Base-by-base conservation (phyloP, 2,888 invertebrate genomes). In the Seira musarum region DNA sequence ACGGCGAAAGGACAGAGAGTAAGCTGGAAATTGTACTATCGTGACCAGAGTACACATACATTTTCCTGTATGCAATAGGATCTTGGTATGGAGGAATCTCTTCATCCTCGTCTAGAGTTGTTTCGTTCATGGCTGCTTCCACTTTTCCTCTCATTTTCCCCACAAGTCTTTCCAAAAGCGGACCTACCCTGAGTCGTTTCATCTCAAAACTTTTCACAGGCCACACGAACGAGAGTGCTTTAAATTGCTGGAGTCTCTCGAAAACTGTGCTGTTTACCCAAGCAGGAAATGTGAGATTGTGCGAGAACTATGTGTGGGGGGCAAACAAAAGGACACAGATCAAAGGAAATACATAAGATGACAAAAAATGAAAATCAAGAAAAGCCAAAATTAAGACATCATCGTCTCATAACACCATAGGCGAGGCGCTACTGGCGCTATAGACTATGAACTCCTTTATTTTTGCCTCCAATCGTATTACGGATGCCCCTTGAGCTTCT, bases 141-240 rank as follows among this genome's bases (percentile, higher is more conserved):
- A 73, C 73, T 73, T 73, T 73, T 2, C 65, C 73, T 53, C 35
- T 17, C 89, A 95, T 93, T 78, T 93, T 91, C 0, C 90, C 86
- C 0, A 93, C 88, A 67, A 96, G 92, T 85, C 93, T 92, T 85
- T 93, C 91, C 1, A 96, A 88, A n/a, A 96, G 89, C 0, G 94
- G 93, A 19, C 96, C 96, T 5, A 75, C 93, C 88, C 92, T 91
- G 24, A 95, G 90, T 85, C 92, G 91, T 88, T 93, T 93, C 91
- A 95, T 91, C 1, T 92, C 90, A 78, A 91, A 90, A 89, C 95
- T 89, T 87, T 92, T 91, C 1, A 91, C 89, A 0, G 94, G 30
- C 73, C 73, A 73, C 10, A 25, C 30, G n/a, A 73, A 73, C n/a
- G 65, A 65, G 6, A 30, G 57, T 5, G 73, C 49, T 30, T 73